Evolutionary conservation across 2,888 invertebrate genomes (phyloP).

Genomic region (Schizaphis graminum): DNA sequence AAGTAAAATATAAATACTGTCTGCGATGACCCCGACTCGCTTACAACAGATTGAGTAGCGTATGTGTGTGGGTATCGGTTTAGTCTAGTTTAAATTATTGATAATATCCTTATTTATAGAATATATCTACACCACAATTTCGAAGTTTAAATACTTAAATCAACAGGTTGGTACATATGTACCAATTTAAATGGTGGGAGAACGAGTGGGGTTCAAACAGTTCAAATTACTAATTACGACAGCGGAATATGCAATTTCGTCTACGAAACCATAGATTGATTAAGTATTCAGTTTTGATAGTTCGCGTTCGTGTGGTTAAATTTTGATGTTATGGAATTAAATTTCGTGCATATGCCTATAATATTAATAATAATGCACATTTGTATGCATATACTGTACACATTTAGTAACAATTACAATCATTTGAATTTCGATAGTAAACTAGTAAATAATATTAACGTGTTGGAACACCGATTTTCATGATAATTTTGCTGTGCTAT

Average conservation of each 20-base stretch:
- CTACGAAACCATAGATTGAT: background rate
- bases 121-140: background rate
- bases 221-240: background rate
- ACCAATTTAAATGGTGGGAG: background rate
- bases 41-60: background rate
- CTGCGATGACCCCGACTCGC: background rate
- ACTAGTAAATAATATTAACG: too few relatives aligned
- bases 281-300: background rate
- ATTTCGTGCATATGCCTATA: background rate
- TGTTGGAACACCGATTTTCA: too few relatives aligned
- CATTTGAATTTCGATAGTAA: background rate
- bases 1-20: background rate
- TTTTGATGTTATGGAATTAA: background rate
- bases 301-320: background rate
- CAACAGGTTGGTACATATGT: background rate
- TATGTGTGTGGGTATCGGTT: background rate
- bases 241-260: background rate
- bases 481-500: too few relatives aligned
- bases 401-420: background rate
- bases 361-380: too few relatives aligned
- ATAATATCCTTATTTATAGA: background rate
- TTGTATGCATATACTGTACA: too few relatives aligned
- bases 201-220: background rate
- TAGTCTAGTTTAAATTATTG: background rate
- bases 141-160: background rate